Base-by-base conservation (phyloP, 1,140 invertebrate genomes). In the Halictus rubicundus region DNA sequence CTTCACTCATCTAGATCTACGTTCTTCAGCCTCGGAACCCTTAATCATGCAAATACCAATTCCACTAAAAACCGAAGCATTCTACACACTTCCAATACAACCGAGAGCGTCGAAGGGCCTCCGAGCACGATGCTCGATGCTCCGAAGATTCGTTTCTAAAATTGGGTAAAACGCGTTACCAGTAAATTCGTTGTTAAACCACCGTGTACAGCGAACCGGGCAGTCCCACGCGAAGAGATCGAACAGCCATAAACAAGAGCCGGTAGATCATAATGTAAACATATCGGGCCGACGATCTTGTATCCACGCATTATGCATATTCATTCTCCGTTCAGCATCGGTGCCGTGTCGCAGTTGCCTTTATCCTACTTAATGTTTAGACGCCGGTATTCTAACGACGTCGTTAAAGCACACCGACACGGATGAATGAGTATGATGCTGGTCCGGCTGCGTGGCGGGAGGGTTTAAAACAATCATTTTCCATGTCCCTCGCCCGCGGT, bases 381-480 rank as follows among this genome's bases (percentile, higher is more conserved):
- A 84, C 59, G 42, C 21, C 59, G 16, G 79, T 63, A 23, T 80
- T 76, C 72, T 85, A 85, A 85, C 82, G 82, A 85, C 68, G 71
- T 85, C 82, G 82, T 85, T 85, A 85, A 85, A 80, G 70, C 52
- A 23, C 49, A 71, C 61, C 54, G 71, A 68, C 68, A 66, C 25
- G 78, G 61, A 77, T 69, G 82, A 84, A 73, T 25, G 82, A 73
- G 77, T 73, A 61, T 66, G 80, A 77, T 74, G 21, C 39, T 37
- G 60, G 78, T 84, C 78, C 78, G 57, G 71, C 78, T 37, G 57
- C 39, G 60, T 64, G 37, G 59, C 63, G 63, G 82, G 60, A 49
- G 78, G 78, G 65, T 73, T 75, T 81, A 69, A 81, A 75, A 81
- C 78, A 77, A 85, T 76, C 73, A 63, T 78, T 81, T n/a, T 70